Evolutionary conservation across 2,113 vertebrate genomes (phyloP).

Genomic region (Spilogale gracilis): DNA sequence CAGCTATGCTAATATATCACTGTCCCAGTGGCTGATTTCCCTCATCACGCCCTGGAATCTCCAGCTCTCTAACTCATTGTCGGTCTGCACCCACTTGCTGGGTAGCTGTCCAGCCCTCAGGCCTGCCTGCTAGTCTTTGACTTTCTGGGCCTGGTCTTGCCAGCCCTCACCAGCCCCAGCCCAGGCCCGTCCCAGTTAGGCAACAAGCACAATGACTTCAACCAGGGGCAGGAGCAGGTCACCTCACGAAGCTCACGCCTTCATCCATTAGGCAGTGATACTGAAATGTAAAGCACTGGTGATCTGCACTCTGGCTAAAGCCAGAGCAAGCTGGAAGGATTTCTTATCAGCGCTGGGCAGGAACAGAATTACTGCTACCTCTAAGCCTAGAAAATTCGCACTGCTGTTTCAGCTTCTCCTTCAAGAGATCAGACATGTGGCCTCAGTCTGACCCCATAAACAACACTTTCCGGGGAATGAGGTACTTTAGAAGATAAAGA

Average conservation of each 20-base stretch:
- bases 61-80: background rate
- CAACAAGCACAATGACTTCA: constrained; percentile 17
- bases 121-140: constrained; percentile 28
- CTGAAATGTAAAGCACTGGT: background rate
- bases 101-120: constrained; percentile 16
- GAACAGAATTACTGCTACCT: background rate
- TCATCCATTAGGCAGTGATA: background rate
- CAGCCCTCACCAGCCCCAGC: background rate
- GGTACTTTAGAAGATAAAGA: constrained; percentile 33
- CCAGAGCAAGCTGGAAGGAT: background rate
- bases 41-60: constrained; percentile 38
- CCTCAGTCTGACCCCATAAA: background rate
- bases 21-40: background rate
- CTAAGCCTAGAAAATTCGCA: constrained; percentile 1
- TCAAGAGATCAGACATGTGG: background rate
- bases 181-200: constrained; percentile 11
- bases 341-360: background rate
- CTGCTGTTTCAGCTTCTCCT: constrained; percentile 25
- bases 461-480: background rate
- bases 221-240: background rate
- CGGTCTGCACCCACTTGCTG: constrained; percentile 1
- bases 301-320: background rate
- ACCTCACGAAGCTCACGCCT: background rate
- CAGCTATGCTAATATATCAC: constrained; percentile 43
- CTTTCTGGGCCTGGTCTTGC: background rate